A percentile compares a stretch with the other conserved stretches of the same genome.
Evolutionary conservation across 1,140 invertebrate species (phyloP).

Genomic region (Rhopalosiphum padi): DNA sequence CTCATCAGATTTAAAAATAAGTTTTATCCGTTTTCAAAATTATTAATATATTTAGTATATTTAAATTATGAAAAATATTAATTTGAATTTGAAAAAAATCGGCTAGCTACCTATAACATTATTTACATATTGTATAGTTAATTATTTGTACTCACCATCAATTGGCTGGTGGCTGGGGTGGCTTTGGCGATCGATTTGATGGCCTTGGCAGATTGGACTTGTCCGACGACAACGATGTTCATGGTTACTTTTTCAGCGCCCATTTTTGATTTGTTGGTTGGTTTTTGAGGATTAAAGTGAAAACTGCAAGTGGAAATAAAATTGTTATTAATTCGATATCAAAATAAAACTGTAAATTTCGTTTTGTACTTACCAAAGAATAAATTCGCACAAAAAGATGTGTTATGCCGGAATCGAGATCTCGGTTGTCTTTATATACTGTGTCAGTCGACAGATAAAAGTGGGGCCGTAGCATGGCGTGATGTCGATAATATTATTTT

Average conservation of each 20-base stretch:
- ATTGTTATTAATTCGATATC: not conserved
- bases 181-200: not conserved
- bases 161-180: not conserved
- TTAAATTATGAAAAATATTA: no score
- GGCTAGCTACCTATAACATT: no score
- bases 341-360: not conserved
- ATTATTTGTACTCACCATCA: not conserved
- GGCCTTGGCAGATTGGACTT: not conserved
- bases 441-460: not conserved
- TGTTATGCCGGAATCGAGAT: not conserved
- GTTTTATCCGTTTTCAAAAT: no score
- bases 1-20: no score
- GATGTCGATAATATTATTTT: no score
- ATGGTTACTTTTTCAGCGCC: not conserved
- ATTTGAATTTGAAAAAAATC: no score
- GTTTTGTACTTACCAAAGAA: not conserved
- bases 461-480: not conserved
- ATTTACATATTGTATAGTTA: no score
- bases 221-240: not conserved
- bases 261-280: not conserved
- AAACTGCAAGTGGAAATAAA: not conserved
- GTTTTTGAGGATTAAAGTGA: not conserved
- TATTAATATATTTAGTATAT: no score
- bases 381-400: not conserved
- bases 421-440: no score